Conservation (phyloP, 1,140 invertebrate species). For the Ceratosolen fusciceps region DNA sequence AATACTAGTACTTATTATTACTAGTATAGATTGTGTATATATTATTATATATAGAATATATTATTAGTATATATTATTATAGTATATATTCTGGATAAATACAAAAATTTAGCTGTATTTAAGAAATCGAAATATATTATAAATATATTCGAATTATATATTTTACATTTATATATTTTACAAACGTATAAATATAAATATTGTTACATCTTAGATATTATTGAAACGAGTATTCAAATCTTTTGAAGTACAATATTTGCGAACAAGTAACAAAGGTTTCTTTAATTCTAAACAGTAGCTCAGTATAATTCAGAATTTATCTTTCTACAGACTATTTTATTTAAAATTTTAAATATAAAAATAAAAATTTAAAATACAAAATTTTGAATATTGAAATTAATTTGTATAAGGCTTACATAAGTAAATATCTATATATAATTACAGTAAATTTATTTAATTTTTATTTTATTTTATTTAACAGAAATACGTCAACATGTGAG, state of each 20-base stretch:
- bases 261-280: not conserved
- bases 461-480: no score
- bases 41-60: no score
- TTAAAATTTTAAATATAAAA: slow-evolving; percentile 1
- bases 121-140: no score
- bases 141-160: no score
- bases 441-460: not conserved
- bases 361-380: not conserved
- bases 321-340: not conserved
- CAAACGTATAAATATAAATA: no score
- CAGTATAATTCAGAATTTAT: slow-evolving; percentile 22
- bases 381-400: not conserved
- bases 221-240: not conserved
- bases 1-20: no score
- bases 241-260: slow-evolving; percentile 4
- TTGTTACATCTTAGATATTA: no score
- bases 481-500: not conserved
- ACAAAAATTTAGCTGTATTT: no score
- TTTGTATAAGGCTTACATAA: not conserved
- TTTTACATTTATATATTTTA: no score
- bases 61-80: no score
- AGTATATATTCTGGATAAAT: no score
- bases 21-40: no score
- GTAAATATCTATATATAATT: not conserved
- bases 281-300: not conserved